These are phyloP conservation scores for Ernsta delagoae DNA, from an alignment of 2,888 invertebrate species.

Conservation along the genomic window DNA sequence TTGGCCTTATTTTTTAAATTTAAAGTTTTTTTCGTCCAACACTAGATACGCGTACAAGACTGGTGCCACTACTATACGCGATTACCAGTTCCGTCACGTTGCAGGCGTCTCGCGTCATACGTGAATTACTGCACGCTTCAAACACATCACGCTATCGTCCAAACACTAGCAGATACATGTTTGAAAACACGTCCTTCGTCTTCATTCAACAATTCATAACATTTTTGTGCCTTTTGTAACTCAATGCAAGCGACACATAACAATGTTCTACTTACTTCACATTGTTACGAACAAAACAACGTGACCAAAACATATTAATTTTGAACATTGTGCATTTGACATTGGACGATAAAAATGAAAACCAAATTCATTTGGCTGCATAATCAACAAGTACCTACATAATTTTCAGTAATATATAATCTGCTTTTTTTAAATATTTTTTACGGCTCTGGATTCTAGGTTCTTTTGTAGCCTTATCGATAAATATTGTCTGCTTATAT, in stretches of 20 bases:
- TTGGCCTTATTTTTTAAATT: too few relatives aligned
- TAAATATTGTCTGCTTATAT: not conserved
- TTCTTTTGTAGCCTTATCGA: too few relatives aligned
- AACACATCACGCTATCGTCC: conserved; percentile 24
- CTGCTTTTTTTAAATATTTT: too few relatives aligned
- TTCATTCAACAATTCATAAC: conserved; percentile 41
- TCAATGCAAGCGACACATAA: conserved; percentile 2
- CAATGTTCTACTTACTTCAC: conserved; percentile 29
- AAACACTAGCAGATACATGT: conserved; percentile 38
- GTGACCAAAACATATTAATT: conserved; percentile 28
- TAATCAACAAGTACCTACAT: not conserved
- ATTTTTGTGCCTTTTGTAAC: conserved; percentile 21
- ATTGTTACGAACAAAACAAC: conserved; percentile 15
- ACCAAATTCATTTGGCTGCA: not conserved
- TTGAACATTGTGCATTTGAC: conserved; percentile 17
- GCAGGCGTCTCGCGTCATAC: conserved; percentile 44
- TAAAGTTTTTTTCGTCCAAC: too few relatives aligned
- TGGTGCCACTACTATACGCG: too few relatives aligned
- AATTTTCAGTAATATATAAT: too few relatives aligned
- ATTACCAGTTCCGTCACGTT: conserved; percentile 45
- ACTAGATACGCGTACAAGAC: too few relatives aligned
- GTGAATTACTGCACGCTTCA: conserved; percentile 42
- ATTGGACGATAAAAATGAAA: conserved; percentile 17
- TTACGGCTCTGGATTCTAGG: too few relatives aligned
- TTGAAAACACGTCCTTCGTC: conserved; percentile 44